These are phyloP conservation scores for Limnothrissa miodon DNA, from an alignment of 2,113 vertebrate species.

Conservation along the genomic window DNA sequence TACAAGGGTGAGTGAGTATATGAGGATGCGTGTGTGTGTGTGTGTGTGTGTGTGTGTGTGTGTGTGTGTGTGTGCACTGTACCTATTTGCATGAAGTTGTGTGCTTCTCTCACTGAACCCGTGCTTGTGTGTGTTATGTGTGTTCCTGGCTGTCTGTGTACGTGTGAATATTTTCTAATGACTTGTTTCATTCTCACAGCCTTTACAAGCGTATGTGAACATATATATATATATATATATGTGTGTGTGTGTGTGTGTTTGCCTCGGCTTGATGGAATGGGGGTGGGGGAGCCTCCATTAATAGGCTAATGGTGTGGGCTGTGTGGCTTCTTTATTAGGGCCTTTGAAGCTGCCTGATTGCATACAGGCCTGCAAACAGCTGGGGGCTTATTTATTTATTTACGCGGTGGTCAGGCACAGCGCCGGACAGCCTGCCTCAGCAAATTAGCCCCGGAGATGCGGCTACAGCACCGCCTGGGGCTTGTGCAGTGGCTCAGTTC, in stretches of 20 bases:
- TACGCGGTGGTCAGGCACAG: conserved; percentile 36
- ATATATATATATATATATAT: conserved; percentile 21
- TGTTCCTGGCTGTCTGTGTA: background rate
- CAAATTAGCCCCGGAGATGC: background rate
- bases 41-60: background rate
- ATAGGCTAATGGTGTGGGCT: conserved; percentile 17
- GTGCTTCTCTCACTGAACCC: background rate
- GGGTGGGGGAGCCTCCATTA: conserved; percentile 19
- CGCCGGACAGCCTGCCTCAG: conserved; percentile 16
- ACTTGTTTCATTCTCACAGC: too few species aligned
- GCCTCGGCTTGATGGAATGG: background rate
- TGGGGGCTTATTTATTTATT: conserved; percentile 50
- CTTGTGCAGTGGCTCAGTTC: background rate
- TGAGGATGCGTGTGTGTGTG: conserved; percentile 24
- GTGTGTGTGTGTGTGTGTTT: conserved; percentile 45
- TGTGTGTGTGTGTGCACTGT: conserved; percentile 46
- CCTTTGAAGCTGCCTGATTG: conserved; percentile 55
- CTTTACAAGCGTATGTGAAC: too few species aligned
- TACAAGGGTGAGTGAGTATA: background rate
- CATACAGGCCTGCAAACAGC: conserved; percentile 45
- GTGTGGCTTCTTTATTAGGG: conserved; percentile 46
- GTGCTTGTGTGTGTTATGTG: background rate
- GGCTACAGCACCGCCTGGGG: background rate
- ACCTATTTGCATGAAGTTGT: conserved; percentile 13
- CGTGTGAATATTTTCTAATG: background rate